phyloP scores from a whole-genome alignment of 2,797 vertebrate genomes.

The Rachycentron canadum region DNA sequence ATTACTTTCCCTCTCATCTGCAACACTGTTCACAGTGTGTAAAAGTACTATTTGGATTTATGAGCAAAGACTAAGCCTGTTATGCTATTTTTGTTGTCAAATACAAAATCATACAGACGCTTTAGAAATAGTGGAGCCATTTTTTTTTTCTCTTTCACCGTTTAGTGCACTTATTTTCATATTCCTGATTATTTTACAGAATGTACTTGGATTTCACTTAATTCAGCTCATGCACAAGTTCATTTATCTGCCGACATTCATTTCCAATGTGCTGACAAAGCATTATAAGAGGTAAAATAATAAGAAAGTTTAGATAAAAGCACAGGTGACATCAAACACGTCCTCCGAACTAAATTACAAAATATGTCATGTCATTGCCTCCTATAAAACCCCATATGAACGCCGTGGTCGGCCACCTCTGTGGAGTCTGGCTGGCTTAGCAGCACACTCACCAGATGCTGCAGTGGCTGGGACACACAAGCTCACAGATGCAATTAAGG shows the following conservation, averaged over 20 bases:
- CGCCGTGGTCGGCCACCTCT: not conserved
- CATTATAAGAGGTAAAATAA: not conserved
- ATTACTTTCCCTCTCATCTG: slow-evolving; percentile 61
- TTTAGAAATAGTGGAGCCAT: not conserved
- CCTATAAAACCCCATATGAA: not conserved
- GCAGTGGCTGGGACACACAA: not conserved
- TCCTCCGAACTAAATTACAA: too few species aligned
- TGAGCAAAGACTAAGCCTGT: slow-evolving; percentile 37
- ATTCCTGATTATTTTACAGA: not conserved
- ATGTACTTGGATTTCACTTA: not conserved
- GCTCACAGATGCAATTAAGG: not conserved
- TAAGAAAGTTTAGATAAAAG: not conserved
- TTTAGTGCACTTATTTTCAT: not conserved
- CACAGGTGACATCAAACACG: not conserved
- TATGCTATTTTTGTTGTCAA: slow-evolving; percentile 27
- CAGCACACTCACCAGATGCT: not conserved
- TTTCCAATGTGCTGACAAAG: not conserved
- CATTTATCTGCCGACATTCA: not conserved
- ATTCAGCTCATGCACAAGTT: not conserved
- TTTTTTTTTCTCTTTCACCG: too few species aligned
- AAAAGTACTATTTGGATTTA: slow-evolving; percentile 46
- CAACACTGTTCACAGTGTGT: slow-evolving; percentile 32
- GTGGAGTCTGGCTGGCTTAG: not conserved
- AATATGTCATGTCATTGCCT: not conserved
- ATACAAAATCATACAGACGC: not conserved